Evolutionary conservation across 2,797 vertebrate genomes (phyloP).

Genomic region (Hippopotamyrus pictus): DNA sequence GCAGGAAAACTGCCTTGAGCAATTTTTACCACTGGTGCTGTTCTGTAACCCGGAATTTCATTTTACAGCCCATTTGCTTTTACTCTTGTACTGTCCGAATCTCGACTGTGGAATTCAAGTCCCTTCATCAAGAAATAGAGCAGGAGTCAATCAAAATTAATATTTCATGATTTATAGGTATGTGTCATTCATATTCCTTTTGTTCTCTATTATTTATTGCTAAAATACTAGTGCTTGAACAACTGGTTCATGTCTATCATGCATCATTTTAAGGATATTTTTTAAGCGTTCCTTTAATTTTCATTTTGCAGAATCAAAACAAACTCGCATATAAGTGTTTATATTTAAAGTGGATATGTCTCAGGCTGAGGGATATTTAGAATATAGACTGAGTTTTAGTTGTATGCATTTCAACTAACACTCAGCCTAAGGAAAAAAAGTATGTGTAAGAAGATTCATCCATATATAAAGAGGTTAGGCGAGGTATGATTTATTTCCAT

Average conservation of each 20-base stretch:
- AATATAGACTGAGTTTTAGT: not conserved
- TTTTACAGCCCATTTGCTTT: constrained; percentile 8
- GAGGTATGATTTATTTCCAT: not conserved
- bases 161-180: not conserved
- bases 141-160: not conserved
- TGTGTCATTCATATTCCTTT: not conserved
- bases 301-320: not conserved
- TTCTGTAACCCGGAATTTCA: not conserved
- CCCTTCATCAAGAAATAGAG: not conserved
- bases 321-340: not conserved
- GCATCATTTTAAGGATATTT: not conserved
- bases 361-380: not conserved
- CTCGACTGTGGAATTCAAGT: not conserved
- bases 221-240: not conserved
- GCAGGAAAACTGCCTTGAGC: not conserved
- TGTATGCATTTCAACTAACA: not conserved
- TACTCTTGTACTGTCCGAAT: not conserved
- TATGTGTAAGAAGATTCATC: not conserved
- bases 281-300: not conserved
- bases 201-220: not conserved
- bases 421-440: not conserved
- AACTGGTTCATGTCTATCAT: not conserved
- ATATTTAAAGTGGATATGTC: not conserved
- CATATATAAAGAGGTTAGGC: not conserved
- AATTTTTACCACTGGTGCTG: not conserved